Conservation (phyloP, 23 tunicate genomes). For the Halocynthia roretzi region DNA sequence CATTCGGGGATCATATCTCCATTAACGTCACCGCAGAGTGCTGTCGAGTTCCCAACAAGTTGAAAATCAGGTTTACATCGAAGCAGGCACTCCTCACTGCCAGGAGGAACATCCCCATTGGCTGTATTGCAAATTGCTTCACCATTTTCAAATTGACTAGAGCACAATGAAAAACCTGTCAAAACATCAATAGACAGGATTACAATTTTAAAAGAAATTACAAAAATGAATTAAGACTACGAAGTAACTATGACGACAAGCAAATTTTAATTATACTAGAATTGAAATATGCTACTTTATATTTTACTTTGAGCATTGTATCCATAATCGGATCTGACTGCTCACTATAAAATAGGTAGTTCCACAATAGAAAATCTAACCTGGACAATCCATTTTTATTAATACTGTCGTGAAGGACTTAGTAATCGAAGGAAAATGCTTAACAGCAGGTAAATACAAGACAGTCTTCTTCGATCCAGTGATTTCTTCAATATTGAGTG, state of each 20-base stretch:
- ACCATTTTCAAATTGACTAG: background rate
- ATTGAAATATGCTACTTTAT: no score
- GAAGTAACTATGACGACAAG: no score
- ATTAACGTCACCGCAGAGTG: conserved; percentile 2
- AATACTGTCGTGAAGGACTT: background rate
- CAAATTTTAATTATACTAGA: no score
- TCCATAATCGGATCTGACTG: no score
- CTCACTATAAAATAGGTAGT: background rate
- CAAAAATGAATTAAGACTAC: no score
- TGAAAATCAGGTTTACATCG: background rate
- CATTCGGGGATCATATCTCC: conserved; percentile 10
- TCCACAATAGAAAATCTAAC: background rate
- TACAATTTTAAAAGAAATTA: no score
- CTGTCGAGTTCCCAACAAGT: conserved; percentile 15
- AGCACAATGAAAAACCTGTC: conserved; percentile 5
- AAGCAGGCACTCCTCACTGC: conserved; percentile 2
- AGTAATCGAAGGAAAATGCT: no score
- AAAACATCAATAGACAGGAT: no score
- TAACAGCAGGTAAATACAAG: no score
- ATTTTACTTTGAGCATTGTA: no score
- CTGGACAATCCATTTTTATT: background rate
- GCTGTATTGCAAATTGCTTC: background rate
- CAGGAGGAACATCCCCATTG: no score
- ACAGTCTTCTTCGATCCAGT: no score
- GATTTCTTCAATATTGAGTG: background rate